Base-by-base conservation (phyloP, 2,113 vertebrate genomes). In the Marcusenius ussheri region DNA sequence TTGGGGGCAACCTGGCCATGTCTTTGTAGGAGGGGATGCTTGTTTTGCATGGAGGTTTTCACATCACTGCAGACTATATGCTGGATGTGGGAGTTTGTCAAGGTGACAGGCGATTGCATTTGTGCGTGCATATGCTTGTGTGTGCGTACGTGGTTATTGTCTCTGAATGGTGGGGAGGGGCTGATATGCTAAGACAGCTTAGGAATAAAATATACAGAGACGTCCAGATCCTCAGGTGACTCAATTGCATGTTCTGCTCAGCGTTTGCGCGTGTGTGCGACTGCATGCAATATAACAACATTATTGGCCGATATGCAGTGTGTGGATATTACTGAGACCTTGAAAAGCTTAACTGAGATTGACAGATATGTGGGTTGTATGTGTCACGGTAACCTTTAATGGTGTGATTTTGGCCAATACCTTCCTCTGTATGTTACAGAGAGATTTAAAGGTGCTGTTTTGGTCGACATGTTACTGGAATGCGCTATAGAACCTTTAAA, bases 51-150 rank as follows among this genome's bases (percentile, higher is more conserved):
- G 31, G 56, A 46, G 62, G 24, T 74, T 47, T 66, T 17, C 15
- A 46, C 42, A 35, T 21, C 21, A 66, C 49, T n/a, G 66, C n/a
- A 24, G 27, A 50, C 39, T 90, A 35, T 49, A 24, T 31, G 49
- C n/a, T 27, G 35, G 45, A 87, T 11, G 56, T 56, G 15, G 89
- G 42, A 58, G 66, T 86, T 88, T 88, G 86, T 88, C 90, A 90
- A 49, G 70, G 85, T 74, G 85, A 90, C 85, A 58, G 86, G 47
- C 51, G 62, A 5, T 35, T 31, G 90, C 77, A 15, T 87, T 46
- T 90, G 89, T 51, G 74, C 7, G 88, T 42, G 88, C n/a, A 19
- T 74, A 47, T 62, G 19, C 19, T 45, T 83, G 89, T 51, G 51
- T 58, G 80, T 15, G 39, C 80, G 50, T 56, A 49, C 35, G 21